Evolutionary conservation across 2,888 invertebrate genomes (phyloP), one percentile per base, ranked within the genome.

Genomic region (Vanessa cardui): DNA sequence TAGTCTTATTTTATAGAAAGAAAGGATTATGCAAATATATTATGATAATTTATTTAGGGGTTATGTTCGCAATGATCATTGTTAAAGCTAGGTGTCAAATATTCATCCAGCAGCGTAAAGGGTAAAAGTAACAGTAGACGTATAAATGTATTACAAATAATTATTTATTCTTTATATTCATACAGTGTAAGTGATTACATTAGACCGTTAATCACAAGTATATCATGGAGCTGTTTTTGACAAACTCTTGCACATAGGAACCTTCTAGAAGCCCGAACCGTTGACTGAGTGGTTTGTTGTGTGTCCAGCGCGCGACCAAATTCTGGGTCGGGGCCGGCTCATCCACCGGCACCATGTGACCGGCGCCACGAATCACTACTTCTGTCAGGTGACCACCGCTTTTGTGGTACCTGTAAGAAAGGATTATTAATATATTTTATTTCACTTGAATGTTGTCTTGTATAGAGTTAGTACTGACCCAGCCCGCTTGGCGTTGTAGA

Each of bases 311-410:
- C n/a, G 92, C 82, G 54, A 95, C 89, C 72, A 95, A 81, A 66
- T 90, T 89, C 62, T 91, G 90, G 0, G 90, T 85, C 58, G 93
- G 90, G 44, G 85, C 90, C 0, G 95, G 95, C 70, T 93, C 89
- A 83, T 95, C 95, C 21, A 90, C 71, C 0, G 95, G 94, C 2
- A 94, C 94, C 94, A 95, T 94, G 82, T 96, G 95, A 0, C 96
- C 95, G 0, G 95, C 94, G 62, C 94, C 94, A 8, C 94, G 87
- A 7, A 95, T 82, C 58, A 95, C 80, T 15, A 94, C 91, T 77
- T 94, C 94, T 0, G 93, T 93, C 16, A 95, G 83, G 18, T 88
- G 88, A 1, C 93, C 93, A 0, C 93, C 93, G 15, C 85, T 87
- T 76, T 94, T 94, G 58, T 89, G 85, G 78, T 94, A 95, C 6